Evolutionary conservation across 2,888 invertebrate species (phyloP).

Genomic region (Pheosia gnoma): DNA sequence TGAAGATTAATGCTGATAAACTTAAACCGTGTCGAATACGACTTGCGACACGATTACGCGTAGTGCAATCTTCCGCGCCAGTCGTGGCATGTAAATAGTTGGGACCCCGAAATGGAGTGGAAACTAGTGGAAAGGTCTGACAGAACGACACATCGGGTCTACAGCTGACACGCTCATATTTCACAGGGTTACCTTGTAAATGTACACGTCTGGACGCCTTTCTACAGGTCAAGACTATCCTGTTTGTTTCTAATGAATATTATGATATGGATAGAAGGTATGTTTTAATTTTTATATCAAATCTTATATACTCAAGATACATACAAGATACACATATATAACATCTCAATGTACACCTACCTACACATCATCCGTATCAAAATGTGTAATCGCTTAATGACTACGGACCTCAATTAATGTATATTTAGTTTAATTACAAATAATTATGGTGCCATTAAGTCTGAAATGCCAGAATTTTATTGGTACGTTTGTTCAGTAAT

Average conservation of each 20-base stretch:
- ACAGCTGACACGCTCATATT: not conserved
- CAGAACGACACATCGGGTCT: not conserved
- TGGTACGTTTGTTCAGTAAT: not conserved
- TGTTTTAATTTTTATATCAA: too few relatives aligned
- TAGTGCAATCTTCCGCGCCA: not conserved
- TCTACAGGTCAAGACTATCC: not conserved
- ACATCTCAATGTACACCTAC: too few relatives aligned
- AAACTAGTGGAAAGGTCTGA: slow-evolving; percentile 1
- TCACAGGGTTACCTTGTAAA: not conserved
- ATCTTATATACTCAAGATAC: too few relatives aligned
- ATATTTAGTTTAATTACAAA: not conserved
- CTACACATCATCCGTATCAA: too few relatives aligned
- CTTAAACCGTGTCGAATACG: not conserved
- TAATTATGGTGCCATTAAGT: not conserved
- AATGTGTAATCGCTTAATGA: not conserved
- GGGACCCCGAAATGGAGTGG: not conserved
- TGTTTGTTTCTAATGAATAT: too few relatives aligned
- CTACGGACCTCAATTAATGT: not conserved
- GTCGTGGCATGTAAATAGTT: not conserved
- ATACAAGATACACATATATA: not conserved
- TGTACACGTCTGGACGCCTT: not conserved
- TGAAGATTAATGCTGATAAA: not conserved
- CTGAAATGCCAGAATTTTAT: not conserved
- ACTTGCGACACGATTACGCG: too few relatives aligned
- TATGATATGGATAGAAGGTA: too few relatives aligned